Percentiles rank a stretch among this genome's conserved stretches.
Evolutionary conservation across 2,113 vertebrate species (phyloP).

Genomic region (Polyodon spathula): DNA sequence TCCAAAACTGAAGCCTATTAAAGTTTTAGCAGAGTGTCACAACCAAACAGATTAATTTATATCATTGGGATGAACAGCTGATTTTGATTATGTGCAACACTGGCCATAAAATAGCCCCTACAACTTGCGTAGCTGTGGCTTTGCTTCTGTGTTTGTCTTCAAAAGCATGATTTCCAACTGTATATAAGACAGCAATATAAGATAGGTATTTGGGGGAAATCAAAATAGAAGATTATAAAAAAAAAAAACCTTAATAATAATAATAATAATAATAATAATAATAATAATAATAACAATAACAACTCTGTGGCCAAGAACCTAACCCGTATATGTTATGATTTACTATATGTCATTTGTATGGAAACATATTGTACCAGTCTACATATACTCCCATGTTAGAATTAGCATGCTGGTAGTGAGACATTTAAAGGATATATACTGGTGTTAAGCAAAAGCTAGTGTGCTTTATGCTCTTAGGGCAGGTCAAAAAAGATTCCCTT

Average conservation of each 20-base stretch:
- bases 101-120: slow-evolving; percentile 54
- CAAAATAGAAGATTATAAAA: not conserved
- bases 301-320: too few relatives aligned
- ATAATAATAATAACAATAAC: too few relatives aligned
- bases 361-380: too few relatives aligned
- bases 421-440: too few relatives aligned
- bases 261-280: too few relatives aligned
- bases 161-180: slow-evolving; percentile 30
- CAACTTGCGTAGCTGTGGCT: slow-evolving; percentile 19
- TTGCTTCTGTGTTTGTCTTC: slow-evolving; percentile 27
- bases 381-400: too few relatives aligned
- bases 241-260: not conserved
- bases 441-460: not conserved
- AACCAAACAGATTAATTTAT: slow-evolving; percentile 78
- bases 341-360: too few relatives aligned
- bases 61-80: slow-evolving; percentile 73
- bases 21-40: slow-evolving; percentile 92
- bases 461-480: slow-evolving; percentile 38
- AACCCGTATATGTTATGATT: too few relatives aligned
- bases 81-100: slow-evolving; percentile 77
- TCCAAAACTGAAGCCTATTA: slow-evolving; percentile 83
- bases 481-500: slow-evolving; percentile 56
- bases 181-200: slow-evolving; percentile 17
- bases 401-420: too few relatives aligned
- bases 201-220: too few relatives aligned